Evolutionary conservation across 2,888 invertebrate genomes (phyloP).

Genomic region (Aphodius sticticus): DNA sequence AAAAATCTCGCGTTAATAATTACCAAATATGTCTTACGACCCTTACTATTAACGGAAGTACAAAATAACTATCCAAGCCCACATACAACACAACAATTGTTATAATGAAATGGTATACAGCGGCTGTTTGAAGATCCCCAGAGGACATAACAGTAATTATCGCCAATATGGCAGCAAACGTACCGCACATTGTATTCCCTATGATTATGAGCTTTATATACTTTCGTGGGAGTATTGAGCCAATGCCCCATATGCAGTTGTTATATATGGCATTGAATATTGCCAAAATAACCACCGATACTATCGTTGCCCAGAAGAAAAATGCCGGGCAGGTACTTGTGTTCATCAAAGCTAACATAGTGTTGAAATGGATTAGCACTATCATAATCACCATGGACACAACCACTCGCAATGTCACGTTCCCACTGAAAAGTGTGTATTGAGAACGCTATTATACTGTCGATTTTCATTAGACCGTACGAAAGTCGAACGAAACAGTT

Average conservation of each 20-base stretch:
- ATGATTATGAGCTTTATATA: conserved; percentile 96
- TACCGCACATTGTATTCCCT: conserved; percentile 92
- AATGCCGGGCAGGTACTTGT: conserved; percentile 74
- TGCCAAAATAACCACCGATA: conserved; percentile 78
- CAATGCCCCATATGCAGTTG: conserved; percentile 96
- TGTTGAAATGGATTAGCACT: conserved; percentile 82
- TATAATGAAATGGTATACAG: conserved; percentile 96
- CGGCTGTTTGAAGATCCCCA: conserved; percentile 80
- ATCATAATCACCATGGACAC: conserved; percentile 84
- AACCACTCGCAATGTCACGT: conserved; percentile 85
- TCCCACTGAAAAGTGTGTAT: conserved; percentile 69
- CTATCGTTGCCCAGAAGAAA: conserved; percentile 91
- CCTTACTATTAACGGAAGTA: conserved; percentile 87
- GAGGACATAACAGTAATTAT: conserved; percentile 74
- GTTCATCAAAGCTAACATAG: conserved; percentile 89
- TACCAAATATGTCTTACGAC: not conserved
- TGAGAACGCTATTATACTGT: too few relatives aligned
- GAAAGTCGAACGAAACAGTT: conserved; percentile 88
- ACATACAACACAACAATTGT: conserved; percentile 89
- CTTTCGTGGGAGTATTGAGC: conserved; percentile 87
- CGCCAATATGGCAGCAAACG: conserved; percentile 80
- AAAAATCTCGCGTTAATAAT: not conserved
- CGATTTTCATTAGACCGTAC: not conserved
- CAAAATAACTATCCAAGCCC: conserved; percentile 96
- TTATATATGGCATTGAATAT: conserved; percentile 95